phyloP scores from a whole-genome alignment of 1,140 invertebrate genomes.

The Scaptomyza montana region DNA sequence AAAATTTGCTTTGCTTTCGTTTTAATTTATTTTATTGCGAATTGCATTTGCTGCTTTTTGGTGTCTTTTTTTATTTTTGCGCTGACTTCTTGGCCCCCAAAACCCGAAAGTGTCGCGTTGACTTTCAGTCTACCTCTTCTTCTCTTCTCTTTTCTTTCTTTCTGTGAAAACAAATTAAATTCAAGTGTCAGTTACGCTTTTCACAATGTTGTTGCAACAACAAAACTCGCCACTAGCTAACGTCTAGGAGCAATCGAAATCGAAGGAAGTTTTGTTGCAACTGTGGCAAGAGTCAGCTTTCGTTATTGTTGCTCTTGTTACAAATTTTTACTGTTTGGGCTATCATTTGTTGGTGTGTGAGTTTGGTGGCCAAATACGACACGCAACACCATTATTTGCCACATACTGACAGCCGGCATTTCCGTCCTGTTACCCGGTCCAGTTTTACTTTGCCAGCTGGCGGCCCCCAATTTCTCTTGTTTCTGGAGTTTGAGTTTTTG shows the following conservation, averaged over 20 bases:
- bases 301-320: conserved; percentile 46
- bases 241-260: neutral
- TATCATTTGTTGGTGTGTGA: conserved; percentile 47
- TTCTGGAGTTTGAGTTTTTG: conserved; percentile 35
- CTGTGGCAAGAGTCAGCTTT: conserved; percentile 47
- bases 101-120: conserved; percentile 66
- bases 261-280: conserved; percentile 8
- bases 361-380: conserved; percentile 65
- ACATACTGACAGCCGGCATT: conserved; percentile 71
- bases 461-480: conserved; percentile 28
- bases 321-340: conserved; percentile 39
- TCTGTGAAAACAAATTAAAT: conserved; percentile 75
- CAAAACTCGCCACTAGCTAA: neutral
- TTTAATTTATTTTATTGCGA: conserved; percentile 74
- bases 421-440: conserved; percentile 37
- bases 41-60: conserved; percentile 46
- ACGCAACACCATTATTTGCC: conserved; percentile 79
- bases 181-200: conserved; percentile 77
- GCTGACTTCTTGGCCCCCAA: conserved; percentile 55
- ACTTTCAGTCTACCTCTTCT: conserved; percentile 35
- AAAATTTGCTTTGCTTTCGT: conserved; percentile 72
- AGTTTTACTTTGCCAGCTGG: too few species aligned
- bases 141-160: neutral
- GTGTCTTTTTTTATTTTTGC: conserved; percentile 14
- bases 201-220: conserved; percentile 34